phyloP scores from a whole-genome alignment of 92 coral and sea anemone species.

The Palythoa caribaeorum region DNA sequence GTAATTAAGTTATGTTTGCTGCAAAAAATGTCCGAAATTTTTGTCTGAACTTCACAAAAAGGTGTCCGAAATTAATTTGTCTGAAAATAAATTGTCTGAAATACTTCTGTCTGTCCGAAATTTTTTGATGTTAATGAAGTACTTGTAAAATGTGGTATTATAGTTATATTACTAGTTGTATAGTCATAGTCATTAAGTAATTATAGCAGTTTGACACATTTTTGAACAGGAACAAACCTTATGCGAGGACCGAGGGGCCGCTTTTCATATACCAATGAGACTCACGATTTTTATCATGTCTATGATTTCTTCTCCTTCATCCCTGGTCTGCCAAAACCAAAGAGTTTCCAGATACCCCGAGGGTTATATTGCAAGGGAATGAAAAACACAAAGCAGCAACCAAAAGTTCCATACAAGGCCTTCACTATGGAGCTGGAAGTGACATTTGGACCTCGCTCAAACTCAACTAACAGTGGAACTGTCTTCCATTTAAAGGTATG shows the following conservation, averaged over 20 bases:
- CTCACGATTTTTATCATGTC: conserved; percentile 68
- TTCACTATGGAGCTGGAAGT: conserved; percentile 70
- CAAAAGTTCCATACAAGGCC: conserved; percentile 61
- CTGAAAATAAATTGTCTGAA: too few relatives aligned
- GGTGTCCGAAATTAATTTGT: too few relatives aligned
- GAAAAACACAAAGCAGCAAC: conserved; percentile 58
- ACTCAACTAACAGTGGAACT: neutral
- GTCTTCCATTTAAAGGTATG: conserved; percentile 57
- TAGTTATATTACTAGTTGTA: too few relatives aligned
- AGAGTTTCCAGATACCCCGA: conserved; percentile 69
- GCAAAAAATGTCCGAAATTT: too few relatives aligned
- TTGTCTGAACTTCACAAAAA: too few relatives aligned
- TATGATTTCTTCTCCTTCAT: conserved; percentile 81
- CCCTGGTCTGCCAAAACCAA: conserved; percentile 63
- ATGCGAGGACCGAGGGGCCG: neutral
- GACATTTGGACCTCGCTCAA: neutral
- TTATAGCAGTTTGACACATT: neutral
- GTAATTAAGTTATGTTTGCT: too few relatives aligned
- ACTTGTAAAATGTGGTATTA: too few relatives aligned
- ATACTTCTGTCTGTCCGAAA: too few relatives aligned
- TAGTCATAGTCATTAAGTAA: too few relatives aligned
- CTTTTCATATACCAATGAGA: conserved; percentile 26
- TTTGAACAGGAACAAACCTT: neutral
- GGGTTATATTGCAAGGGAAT: conserved; percentile 76
- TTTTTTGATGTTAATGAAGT: too few relatives aligned